Percentiles rank a stretch among this genome's conserved stretches.
phyloP scores from a whole-genome alignment of 2,797 vertebrate genomes.

The Muscicapa comitata region DNA sequence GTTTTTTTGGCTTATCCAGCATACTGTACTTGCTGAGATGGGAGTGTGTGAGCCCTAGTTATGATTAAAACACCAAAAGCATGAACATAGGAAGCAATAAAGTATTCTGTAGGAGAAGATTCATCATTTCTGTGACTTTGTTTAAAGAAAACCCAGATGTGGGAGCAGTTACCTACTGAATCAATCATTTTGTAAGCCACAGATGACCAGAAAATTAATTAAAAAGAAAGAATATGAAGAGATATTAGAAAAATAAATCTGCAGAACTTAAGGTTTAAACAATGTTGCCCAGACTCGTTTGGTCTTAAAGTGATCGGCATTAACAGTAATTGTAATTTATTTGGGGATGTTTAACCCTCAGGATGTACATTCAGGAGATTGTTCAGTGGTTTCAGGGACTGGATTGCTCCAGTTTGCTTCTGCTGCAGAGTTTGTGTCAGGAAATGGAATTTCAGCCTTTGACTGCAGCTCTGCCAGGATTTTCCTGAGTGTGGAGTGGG shows the following conservation, averaged over 20 bases:
- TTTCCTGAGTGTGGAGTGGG: neutral
- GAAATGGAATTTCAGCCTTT: neutral
- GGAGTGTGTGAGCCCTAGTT: neutral
- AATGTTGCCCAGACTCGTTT: neutral
- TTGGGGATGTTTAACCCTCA: neutral
- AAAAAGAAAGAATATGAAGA: neutral
- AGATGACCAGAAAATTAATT: constrained; percentile 13
- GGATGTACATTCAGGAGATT: neutral
- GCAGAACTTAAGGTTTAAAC: neutral
- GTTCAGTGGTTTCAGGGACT: neutral
- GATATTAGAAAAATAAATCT: neutral
- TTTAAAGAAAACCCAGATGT: constrained; percentile 24
- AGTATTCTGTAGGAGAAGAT: neutral
- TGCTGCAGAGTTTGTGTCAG: neutral
- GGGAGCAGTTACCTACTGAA: neutral
- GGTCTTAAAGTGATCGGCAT: neutral
- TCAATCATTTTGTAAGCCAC: neutral
- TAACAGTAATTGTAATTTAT: neutral
- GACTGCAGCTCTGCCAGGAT: neutral
- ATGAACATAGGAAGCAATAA: neutral
- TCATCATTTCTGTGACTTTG: neutral
- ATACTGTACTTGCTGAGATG: neutral
- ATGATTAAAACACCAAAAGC: neutral
- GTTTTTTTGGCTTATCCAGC: neutral
- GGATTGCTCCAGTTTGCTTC: neutral